These are phyloP conservation scores for Pampus argenteus DNA, from an alignment of 2,797 vertebrate genomes.

Conservation along the genomic window DNA sequence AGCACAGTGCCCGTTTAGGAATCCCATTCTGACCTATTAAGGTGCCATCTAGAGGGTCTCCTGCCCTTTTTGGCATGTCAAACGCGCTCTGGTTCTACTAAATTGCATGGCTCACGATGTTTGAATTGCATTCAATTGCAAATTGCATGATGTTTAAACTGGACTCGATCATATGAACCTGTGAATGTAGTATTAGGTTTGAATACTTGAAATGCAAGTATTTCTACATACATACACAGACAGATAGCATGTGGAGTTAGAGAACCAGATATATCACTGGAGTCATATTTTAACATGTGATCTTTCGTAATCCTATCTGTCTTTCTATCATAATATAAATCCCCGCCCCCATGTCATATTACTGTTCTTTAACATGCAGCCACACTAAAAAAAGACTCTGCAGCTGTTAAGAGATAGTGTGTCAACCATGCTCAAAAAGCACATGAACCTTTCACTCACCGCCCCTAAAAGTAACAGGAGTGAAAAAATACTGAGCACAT, in stretches of 20 bases:
- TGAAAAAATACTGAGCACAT: slow-evolving; percentile 21
- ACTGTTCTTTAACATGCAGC: slow-evolving; percentile 50
- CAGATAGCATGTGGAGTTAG: not conserved
- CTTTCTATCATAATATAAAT: too few relatives aligned
- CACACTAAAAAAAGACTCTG: slow-evolving; percentile 82
- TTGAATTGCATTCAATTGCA: not conserved
- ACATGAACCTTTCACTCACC: slow-evolving; percentile 16
- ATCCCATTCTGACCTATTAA: slow-evolving; percentile 75
- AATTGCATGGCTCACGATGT: not conserved
- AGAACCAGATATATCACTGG: not conserved
- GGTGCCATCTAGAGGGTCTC: slow-evolving; percentile 49
- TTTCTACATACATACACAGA: not conserved
- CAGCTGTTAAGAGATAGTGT: slow-evolving; percentile 80
- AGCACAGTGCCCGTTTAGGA: slow-evolving; percentile 72
- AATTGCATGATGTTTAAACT: slow-evolving; percentile 16
- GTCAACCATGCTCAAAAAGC: slow-evolving; percentile 52
- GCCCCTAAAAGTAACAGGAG: slow-evolving; percentile 24
- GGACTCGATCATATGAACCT: not conserved
- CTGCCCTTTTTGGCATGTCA: slow-evolving; percentile 35
- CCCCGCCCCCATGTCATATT: slow-evolving; percentile 54
- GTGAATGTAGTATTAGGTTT: not conserved
- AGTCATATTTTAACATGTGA: slow-evolving; percentile 2
- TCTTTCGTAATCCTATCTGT: slow-evolving; percentile 11
- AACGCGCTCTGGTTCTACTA: slow-evolving; percentile 30
- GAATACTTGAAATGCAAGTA: not conserved